phyloP scores from a whole-genome alignment of 2,113 vertebrate species.

The Cepphus grylle region DNA sequence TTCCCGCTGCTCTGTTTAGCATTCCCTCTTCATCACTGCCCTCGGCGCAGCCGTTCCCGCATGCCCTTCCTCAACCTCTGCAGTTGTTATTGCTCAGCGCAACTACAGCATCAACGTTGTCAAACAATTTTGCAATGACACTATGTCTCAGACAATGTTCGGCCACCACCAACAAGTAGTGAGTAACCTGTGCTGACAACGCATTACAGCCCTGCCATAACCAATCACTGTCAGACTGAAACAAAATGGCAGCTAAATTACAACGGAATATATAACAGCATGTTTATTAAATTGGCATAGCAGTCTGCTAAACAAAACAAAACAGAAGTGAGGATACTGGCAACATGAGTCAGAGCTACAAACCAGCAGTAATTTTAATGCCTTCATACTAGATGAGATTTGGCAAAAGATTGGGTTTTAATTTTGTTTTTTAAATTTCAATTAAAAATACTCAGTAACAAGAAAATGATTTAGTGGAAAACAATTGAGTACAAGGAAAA shows the following conservation, averaged over 20 bases:
- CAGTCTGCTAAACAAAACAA: constrained; percentile 59
- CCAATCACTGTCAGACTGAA: constrained; percentile 66
- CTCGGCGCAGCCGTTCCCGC: not conserved
- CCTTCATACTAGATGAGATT: not conserved
- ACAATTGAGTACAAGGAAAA: not conserved
- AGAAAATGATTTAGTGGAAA: not conserved
- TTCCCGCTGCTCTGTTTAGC: constrained; percentile 32
- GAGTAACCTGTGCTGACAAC: constrained; percentile 78
- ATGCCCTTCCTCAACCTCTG: constrained; percentile 57
- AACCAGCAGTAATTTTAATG: not conserved
- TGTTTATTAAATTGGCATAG: constrained; percentile 63
- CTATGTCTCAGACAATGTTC: constrained; percentile 58
- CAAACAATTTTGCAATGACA: constrained; percentile 63
- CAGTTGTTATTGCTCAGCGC: constrained; percentile 56
- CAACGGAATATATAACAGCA: constrained; percentile 54
- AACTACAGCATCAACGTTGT: constrained; percentile 45
- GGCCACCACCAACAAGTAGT: constrained; percentile 65
- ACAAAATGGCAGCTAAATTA: constrained; percentile 70
- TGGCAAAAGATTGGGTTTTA: not conserved
- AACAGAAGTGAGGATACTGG: not conserved
- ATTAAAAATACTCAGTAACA: not conserved
- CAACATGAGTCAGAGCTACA: not conserved
- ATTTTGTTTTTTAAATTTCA: not conserved
- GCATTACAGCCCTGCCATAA: constrained; percentile 79
- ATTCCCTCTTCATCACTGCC: not conserved